Evolutionary conservation across 1,140 invertebrate genomes (phyloP).

Genomic region (Aethina tumida): DNA sequence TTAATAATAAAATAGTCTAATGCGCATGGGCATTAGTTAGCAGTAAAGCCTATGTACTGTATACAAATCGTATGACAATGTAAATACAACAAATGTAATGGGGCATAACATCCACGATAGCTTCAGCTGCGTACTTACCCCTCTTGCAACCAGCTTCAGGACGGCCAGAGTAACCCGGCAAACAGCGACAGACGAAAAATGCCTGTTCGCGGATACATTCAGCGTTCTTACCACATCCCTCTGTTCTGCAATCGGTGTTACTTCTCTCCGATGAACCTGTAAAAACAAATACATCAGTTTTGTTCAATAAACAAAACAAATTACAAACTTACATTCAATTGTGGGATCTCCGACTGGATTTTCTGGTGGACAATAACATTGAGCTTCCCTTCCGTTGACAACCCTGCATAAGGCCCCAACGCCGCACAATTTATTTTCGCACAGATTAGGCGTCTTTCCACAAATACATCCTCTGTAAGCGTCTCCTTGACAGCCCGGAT

Average conservation of each 20-base stretch:
- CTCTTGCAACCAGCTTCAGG: conserved; percentile 63
- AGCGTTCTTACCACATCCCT: conserved; percentile 71
- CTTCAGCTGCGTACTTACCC: conserved; percentile 54
- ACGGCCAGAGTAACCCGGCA: conserved; percentile 60
- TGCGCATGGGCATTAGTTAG: conserved; percentile 19
- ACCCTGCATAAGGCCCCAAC: conserved; percentile 70
- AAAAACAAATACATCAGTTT: conserved; percentile 14
- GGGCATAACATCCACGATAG: conserved; percentile 2
- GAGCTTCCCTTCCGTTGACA: conserved; percentile 49
- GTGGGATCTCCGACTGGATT: conserved; percentile 76
- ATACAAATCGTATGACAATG: conserved; percentile 25
- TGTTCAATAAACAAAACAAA: conserved; percentile 5
- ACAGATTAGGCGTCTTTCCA: conserved; percentile 48
- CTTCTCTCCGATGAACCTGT: conserved; percentile 54
- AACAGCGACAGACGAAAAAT: conserved; percentile 73
- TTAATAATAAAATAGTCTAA: conserved; percentile 11
- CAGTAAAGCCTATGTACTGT: conserved; percentile 31
- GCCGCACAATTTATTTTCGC: conserved; percentile 66
- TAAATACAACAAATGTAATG: conserved; percentile 11
- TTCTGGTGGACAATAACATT: conserved; percentile 74
- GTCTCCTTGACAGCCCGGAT: conserved; percentile 70
- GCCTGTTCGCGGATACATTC: conserved; percentile 69
- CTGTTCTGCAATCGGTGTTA: conserved; percentile 65
- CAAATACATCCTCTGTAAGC: conserved; percentile 69
- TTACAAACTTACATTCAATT: conserved; percentile 61